Conservation (phyloP, 2,888 invertebrate genomes). For the Stegana nigrithorax region DNA sequence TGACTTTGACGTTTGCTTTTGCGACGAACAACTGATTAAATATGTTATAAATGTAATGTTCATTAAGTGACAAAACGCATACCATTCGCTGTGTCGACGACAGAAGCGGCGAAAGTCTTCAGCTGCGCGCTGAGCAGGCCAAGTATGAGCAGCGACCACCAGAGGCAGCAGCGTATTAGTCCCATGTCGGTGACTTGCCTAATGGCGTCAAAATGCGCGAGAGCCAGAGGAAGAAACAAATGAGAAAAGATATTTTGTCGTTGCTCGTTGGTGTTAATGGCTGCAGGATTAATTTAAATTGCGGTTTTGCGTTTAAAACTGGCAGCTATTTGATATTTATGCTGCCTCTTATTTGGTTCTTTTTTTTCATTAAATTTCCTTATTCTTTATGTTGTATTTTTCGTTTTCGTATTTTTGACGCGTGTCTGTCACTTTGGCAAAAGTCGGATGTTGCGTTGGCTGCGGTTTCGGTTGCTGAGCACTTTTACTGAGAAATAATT, state of each 20-base stretch:
- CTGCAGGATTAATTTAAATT: neutral
- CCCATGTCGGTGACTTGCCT: slow-evolving; percentile 56
- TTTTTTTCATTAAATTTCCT: slow-evolving; percentile 3
- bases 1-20: too few relatives aligned
- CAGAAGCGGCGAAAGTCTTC: slow-evolving; percentile 30
- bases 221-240: neutral
- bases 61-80: slow-evolving; percentile 6
- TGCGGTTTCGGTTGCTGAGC: too few relatives aligned
- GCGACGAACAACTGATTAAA: too few relatives aligned
- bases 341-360: too few relatives aligned
- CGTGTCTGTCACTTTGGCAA: too few relatives aligned
- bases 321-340: too few relatives aligned
- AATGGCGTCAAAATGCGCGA: neutral
- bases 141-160: slow-evolving; percentile 63
- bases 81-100: slow-evolving; percentile 16
- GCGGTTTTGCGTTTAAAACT: neutral
- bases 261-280: neutral
- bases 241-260: neutral
- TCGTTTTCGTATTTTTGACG: neutral
- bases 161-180: slow-evolving; percentile 59
- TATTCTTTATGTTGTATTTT: neutral
- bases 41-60: neutral
- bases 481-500: too few relatives aligned
- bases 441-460: too few relatives aligned
- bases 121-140: slow-evolving; percentile 57